Evolutionary conservation across 2,888 invertebrate genomes (phyloP), one percentile per base, ranked within the genome.

Genomic region (Micoletzkya japonica): DNA sequence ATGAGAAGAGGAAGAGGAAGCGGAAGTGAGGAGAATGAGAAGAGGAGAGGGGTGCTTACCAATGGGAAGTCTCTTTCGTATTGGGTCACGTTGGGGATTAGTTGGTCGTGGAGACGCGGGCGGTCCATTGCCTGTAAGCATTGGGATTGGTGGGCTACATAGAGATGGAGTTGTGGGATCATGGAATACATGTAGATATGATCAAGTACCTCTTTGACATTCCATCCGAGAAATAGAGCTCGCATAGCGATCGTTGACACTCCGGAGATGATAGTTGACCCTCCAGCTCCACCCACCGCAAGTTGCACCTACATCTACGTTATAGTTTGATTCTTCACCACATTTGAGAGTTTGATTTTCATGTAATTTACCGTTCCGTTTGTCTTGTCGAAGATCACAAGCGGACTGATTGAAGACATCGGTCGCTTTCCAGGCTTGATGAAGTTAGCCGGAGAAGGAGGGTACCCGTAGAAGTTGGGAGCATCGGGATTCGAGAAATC

Each of bases 351-450:
- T 49, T 44, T n/a, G 6, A 4, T n/a, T 20, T n/a, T 20, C 4
- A 4, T 64, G 7, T 50, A 4, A 30, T 64, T 44, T 30, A 70
- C 70, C 26, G 58, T 61, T 20, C 54, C 68, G 37, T 57, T 49
- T 0, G 44, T 72, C 50, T 63, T 86, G 77, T 91, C 90, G 1
- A 92, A 86, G 17, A 94, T 87, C 59, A 95, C 90, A 20, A 90
- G 89, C 0, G 95, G 95, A 72, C 90, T 90, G 93, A 94, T 95
- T 0, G 94, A 94, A 20, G 94, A 94, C 78, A 94, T 87, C 0
- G 95, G 93, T 49, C 92, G 89, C 83, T 93, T 92, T 1, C 91
- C 90, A 0, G 93, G 92, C 34, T 87, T 88, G 58, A 94, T 91
- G 85, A 90, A 91, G 87, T 95, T 95, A 1, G 91, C 90, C 0